Base-by-base conservation (phyloP, 2,113 vertebrate species). In the Naja naja region DNA sequence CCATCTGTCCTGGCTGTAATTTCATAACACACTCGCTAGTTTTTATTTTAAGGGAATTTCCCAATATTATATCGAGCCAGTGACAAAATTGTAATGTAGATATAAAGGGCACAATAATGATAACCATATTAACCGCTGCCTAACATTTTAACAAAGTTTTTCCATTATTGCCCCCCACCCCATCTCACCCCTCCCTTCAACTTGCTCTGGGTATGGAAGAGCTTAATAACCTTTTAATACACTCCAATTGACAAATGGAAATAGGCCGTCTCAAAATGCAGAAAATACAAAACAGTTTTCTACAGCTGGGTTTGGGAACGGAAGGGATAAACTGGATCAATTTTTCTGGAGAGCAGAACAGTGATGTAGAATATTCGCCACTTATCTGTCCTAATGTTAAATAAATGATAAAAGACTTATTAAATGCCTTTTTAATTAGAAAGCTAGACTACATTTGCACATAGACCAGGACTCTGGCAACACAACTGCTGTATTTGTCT, bases 31-130 rank as follows among this genome's bases (percentile, higher is more conserved):
- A 97, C 97, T 97, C 97, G 94, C 97, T 97, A 97, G 97, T 97
- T 98, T 98, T 98, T 98, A 98, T 98, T 98, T 98, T 98, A 98
- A 98, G 97, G 97, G 98, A 97, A 98, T 98, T 98, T 98, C 97
- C 96, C 94, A 97, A 97, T 98, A 98, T 98, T 98, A 98, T 96
- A 98, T 96, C 94, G 97, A 97, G 97, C 97, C 96, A 97, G 97
- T 97, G 98, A 98, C 97, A 98, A 98, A 98, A 97, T 97, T 98
- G 97, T 97, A 98, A 98, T 97, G 97, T 98, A 98, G 97, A 98
- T 98, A 98, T 98, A 98, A 97, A 98, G 96, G 96, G 96, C 97
- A 97, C 97, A 98, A 98, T 98, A 98, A 98, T 97, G 98, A 98
- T 98, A 98, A 98, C 97, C 97, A 96, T 97, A 97, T 98, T 98